A percentile compares a stretch with the other conserved stretches of the same genome.
phyloP scores from a whole-genome alignment of 1,140 invertebrate genomes.

The Acyrthosiphon pisum region DNA sequence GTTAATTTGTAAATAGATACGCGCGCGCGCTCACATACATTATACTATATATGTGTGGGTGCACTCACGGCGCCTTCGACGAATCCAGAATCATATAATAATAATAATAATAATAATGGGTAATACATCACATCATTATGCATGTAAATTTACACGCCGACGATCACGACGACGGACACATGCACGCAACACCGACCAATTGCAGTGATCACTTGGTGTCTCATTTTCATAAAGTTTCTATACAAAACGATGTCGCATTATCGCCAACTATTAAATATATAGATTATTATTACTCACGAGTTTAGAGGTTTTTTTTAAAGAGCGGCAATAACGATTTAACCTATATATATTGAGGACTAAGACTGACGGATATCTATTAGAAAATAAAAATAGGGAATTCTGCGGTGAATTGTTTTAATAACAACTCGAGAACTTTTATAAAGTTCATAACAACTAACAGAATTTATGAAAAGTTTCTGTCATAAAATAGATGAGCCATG shows the following conservation, averaged over 20 bases:
- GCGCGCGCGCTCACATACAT: not conserved
- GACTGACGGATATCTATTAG: not conserved
- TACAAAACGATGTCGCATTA: not conserved
- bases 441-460: not conserved
- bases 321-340: not conserved
- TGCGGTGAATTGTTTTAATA: not conserved
- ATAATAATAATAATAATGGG: not conserved
- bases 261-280: not conserved
- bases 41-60: not conserved
- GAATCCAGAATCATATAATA: not conserved
- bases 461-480: not conserved
- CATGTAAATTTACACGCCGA: not conserved
- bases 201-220: not conserved
- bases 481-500: not conserved
- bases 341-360: not conserved
- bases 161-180: not conserved
- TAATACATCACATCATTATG: not conserved
- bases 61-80: not conserved
- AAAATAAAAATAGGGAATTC: not conserved
- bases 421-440: not conserved
- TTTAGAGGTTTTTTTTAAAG: not conserved
- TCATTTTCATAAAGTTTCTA: not conserved
- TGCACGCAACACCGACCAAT: not conserved
- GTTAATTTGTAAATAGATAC: not conserved
- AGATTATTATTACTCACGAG: not conserved